A percentile compares a stretch with the other conserved stretches of the same genome.
phyloP scores from a whole-genome alignment of 2,797 vertebrate species.

The Danio tinwini region DNA sequence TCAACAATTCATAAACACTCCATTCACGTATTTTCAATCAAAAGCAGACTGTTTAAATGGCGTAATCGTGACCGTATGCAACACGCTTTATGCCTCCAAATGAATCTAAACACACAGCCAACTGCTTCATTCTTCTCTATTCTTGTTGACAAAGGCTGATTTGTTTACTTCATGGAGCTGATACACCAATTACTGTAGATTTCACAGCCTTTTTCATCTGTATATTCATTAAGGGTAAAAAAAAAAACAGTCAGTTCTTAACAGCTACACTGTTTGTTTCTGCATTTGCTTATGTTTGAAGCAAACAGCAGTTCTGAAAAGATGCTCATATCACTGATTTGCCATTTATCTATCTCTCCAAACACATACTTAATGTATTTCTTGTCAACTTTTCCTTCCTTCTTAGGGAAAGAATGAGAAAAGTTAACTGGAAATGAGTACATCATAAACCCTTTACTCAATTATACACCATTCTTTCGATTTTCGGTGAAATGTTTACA shows the following conservation, averaged over 20 bases:
- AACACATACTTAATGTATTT: neutral
- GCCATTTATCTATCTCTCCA: neutral
- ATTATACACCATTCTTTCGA: conserved; percentile 1
- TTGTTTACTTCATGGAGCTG: neutral
- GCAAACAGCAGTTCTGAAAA: conserved; percentile 1
- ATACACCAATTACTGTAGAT: neutral
- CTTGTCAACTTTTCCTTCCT: conserved; percentile 2
- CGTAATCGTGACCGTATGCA: neutral
- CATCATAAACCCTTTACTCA: neutral
- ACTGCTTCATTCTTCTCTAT: neutral
- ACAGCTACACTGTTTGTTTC: too few relatives aligned
- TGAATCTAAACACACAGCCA: neutral
- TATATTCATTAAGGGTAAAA: neutral
- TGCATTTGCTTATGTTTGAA: neutral
- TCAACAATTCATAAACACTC: neutral
- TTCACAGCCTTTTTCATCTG: neutral
- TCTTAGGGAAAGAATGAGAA: neutral
- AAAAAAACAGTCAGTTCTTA: neutral
- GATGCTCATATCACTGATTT: neutral
- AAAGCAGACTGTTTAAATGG: conserved; percentile 3
- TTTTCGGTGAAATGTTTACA: neutral
- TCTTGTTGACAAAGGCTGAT: neutral
- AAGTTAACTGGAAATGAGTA: neutral
- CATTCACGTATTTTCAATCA: conserved; percentile 6
- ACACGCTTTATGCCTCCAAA: neutral